Evolutionary conservation across 2,113 vertebrate genomes (phyloP).

Genomic region (Spilogale gracilis): DNA sequence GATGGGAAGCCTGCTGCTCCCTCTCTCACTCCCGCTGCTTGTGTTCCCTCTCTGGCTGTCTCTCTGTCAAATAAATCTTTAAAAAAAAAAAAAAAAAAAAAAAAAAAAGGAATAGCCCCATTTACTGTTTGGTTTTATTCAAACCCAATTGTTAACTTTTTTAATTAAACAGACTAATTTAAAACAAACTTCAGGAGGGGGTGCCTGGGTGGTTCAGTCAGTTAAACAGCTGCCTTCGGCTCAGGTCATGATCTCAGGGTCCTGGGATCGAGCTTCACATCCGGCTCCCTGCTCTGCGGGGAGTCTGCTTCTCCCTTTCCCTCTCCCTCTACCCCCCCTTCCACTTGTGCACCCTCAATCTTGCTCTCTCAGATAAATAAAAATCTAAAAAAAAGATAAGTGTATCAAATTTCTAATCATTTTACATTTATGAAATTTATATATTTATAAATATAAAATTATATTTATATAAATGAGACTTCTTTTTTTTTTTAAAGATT

Average conservation of each 20-base stretch:
- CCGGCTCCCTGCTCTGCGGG: not conserved
- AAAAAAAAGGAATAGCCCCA: not conserved
- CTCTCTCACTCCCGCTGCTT: too few species aligned
- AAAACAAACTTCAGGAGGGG: not conserved
- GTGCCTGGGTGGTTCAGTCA: not conserved
- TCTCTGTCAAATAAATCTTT: too few species aligned
- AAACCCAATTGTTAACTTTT: slow-evolving; percentile 15
- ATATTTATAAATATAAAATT: too few species aligned
- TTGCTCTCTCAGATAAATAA: not conserved
- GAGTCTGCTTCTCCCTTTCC: not conserved
- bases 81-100: too few species aligned
- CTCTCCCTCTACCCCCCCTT: not conserved
- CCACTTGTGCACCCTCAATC: not conserved
- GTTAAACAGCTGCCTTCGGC: not conserved
- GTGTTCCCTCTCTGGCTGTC: too few species aligned
- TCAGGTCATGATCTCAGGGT: not conserved
- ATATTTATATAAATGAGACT: not conserved
- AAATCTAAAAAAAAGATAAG: not conserved
- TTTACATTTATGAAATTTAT: not conserved
- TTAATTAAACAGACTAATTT: not conserved
- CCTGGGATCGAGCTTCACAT: not conserved
- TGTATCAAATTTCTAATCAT: not conserved
- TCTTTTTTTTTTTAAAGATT: too few species aligned
- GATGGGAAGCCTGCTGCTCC: too few species aligned
- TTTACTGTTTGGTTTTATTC: not conserved